phyloP scores from a whole-genome alignment of 2,797 vertebrate species.

The Chaenodraco wilsoni region DNA sequence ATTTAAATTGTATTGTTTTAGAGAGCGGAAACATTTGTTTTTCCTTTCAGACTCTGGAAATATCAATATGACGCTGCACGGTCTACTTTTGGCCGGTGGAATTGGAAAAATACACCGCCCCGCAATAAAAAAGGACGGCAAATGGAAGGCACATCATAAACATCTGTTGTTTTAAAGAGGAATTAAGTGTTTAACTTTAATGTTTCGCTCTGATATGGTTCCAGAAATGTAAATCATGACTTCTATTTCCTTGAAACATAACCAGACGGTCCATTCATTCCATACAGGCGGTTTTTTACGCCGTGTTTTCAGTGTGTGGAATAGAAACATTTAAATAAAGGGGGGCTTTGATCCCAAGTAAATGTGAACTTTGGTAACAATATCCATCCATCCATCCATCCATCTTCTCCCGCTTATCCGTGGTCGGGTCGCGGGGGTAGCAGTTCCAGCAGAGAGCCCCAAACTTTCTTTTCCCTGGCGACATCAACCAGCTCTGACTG shows the following conservation, averaged over 20 bases:
- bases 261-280: slow-evolving; percentile 6
- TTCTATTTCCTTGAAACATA: background rate
- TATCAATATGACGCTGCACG: slow-evolving; percentile 60
- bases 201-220: slow-evolving; percentile 11
- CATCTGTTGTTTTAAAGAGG: slow-evolving; percentile 40
- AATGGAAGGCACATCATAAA: slow-evolving; percentile 46
- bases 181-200: slow-evolving; percentile 26
- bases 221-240: background rate
- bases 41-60: slow-evolving; percentile 71
- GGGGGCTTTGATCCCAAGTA: background rate
- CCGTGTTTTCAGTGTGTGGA: background rate
- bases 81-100: slow-evolving; percentile 52
- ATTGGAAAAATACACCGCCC: slow-evolving; percentile 70
- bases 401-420: too few relatives aligned
- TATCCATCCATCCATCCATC: too few relatives aligned
- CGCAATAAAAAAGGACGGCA: slow-evolving; percentile 41
- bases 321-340: slow-evolving; percentile 1
- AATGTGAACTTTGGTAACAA: background rate
- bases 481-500: too few relatives aligned
- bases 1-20: slow-evolving; percentile 65
- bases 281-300: slow-evolving; percentile 4
- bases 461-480: too few relatives aligned
- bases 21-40: slow-evolving; percentile 63
- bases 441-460: too few relatives aligned
- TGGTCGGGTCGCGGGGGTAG: too few relatives aligned